Base-by-base conservation (phyloP, 64 coral and sea anemone species). In the Montipora capricornis region DNA sequence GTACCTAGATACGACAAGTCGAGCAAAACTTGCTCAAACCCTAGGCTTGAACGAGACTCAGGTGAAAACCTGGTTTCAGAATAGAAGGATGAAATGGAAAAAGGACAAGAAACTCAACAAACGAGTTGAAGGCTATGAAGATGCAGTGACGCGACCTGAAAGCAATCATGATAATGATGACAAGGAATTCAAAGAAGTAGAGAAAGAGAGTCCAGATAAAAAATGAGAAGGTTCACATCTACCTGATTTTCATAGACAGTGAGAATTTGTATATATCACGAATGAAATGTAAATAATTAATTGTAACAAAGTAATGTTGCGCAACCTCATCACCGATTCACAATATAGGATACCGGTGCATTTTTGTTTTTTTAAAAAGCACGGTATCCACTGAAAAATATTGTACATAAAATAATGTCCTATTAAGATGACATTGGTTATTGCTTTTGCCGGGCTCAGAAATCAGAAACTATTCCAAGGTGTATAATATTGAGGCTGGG, bases 31-130 rank as follows among this genome's bases (percentile, higher is more conserved):
- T n/a, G 92, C 92, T 44, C 92, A 93, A 20, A 93, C 92, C 8
- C 46, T 93, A 24, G 92, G 92, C 7, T 68, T 93, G 59, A 93
- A 93, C 52, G 92, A 93, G 52, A 93, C 92, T 2, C 92, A 93
- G 61, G 92, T 93, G 5, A 93, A 93, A 78, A 93, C 92, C 11
- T 93, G 92, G 92, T 93, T 93, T 60, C 92, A 93, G 74, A 93
- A 93, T 47, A 76, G 92, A 17, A 49, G 92, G 58, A 93, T 93
- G 92, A 93, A 93, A 24, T 93, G 92, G 92, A 93, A 93, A 15
- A 93, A 93, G 46, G 92, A 93, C 6, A 79, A 84, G 12, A 93
- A 88, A 37, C 57, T 78, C 37, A 88, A 80, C 60, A 92, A 73
- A 51, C 85, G 53, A 20, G 83, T 19, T 4, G 92, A 22, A 10